A percentile compares a stretch with the other conserved stretches of the same genome.
Conservation (phyloP, 2,797 vertebrate species). For the Prionace glauca region DNA sequence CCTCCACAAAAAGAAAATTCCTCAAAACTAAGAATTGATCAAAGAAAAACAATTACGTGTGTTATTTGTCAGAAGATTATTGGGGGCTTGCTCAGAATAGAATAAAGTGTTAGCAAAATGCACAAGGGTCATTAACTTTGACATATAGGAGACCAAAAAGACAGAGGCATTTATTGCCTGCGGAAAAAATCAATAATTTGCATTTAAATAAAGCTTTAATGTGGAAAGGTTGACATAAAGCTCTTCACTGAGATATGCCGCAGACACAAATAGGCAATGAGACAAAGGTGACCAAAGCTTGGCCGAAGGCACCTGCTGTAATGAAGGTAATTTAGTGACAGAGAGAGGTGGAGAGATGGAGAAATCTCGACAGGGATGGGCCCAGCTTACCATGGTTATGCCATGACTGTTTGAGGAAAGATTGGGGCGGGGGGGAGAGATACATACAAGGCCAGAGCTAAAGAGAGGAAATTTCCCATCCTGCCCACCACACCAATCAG, state of each 20-base stretch:
- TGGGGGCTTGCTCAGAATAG: not conserved
- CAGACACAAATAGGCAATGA: not conserved
- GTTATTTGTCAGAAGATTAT: not conserved
- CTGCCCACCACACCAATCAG: too few species aligned
- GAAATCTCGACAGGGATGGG: not conserved
- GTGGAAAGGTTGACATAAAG: not conserved
- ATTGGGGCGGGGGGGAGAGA: not conserved
- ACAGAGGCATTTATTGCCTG: not conserved
- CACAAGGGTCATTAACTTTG: not conserved
- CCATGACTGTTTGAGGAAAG: not conserved
- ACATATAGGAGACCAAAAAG: not conserved
- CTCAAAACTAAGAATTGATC: not conserved
- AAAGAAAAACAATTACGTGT: not conserved
- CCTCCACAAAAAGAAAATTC: not conserved
- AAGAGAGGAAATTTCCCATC: too few species aligned
- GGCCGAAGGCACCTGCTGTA: not conserved
- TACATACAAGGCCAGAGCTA: not conserved
- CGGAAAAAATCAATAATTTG: not conserved
- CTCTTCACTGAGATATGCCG: not conserved
- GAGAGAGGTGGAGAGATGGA: not conserved
- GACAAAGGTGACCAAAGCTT: not conserved
- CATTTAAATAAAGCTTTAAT: not conserved
- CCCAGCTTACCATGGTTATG: not conserved
- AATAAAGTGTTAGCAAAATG: not conserved
- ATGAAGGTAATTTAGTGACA: not conserved